Evolutionary conservation across 2,113 vertebrate species (phyloP), one percentile per base, ranked within the genome.

Genomic region (Eclectus roratus): DNA sequence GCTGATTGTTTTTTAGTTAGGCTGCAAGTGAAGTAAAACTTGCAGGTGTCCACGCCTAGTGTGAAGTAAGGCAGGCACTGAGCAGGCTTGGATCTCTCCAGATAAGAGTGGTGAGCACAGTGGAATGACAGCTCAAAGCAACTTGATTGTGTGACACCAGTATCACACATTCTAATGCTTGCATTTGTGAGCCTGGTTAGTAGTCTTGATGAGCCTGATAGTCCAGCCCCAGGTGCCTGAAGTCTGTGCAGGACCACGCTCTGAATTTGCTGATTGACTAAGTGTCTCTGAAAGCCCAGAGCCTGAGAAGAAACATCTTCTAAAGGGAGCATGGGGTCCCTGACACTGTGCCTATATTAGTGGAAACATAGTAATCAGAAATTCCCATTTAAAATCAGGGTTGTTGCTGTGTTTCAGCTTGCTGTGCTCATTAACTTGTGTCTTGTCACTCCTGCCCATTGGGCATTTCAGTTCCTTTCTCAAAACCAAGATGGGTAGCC

Each of bases 341-440:
- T 78, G 61, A 47, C 69, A n/a, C 72, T 37, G 19, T 1, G 1
- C 55, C 20, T 70, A 1, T 43, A 6, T 50, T 82, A 1, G 0
- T 46, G 14, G 23, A 37, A 43, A 60, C 11, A 29, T 69, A 39
- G 20, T 29, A 50, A 74, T n/a, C 24, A 41, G 52, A 55, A 60
- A 25, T 52, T 55, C 24, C 21, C 17, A 10, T 68, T 81, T 52
- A 10, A 65, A 88, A 46, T 33, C 5, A 39, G 6, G 11, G 49
- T 41, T 6, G 3, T 49, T 71, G 11, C 37, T 55, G 7, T 46
- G 73, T 55, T 37, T 72, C 44, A 19, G 14, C 7, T 43, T 28
- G 11, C 46, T 1, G 0, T 39, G 21, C 21, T 68, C 14, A 13
- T 53, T 10, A 23, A n/a, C 33, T 39, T 0, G 0, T 63, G 27